Evolutionary conservation across 2,888 invertebrate genomes (phyloP), one percentile per base, ranked within the genome.

Genomic region (Eurois occulta): DNA sequence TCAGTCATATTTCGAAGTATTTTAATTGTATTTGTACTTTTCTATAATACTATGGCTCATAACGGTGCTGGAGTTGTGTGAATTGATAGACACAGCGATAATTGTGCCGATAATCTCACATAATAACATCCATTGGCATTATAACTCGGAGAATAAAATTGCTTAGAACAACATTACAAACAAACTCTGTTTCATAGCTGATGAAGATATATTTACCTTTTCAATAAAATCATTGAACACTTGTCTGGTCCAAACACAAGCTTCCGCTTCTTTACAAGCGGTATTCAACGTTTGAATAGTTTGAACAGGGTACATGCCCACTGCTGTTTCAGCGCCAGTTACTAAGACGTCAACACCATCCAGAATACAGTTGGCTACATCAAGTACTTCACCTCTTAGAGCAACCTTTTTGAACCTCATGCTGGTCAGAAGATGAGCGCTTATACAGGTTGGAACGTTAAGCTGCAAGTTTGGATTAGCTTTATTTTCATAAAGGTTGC

Each of bases 321-420:
- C 97, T 28, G 98, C 97, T 0, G 98, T 97, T 91, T 98, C 98
- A 68, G 98, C 98, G 1, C 97, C 97, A 67, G 98, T 94, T 94
- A 98, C 97, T 77, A 98, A 96, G 86, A 97, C 97, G 90, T 98
- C 98, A 68, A 97, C 97, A 32, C 98, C 98, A 88, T 98, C 98
- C 32, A 98, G 92, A 38, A 98, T 97, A 72, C 98, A 98, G 91
- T 98, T 98, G 62, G 98, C 97, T 13, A 98, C 97, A 87, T 98
- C 98, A 46, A 97, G 97, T 24, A 97, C 95, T 92, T 98, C 98
- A 3, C 98, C 97, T 90, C 98, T 94, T 2, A 95, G 89, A 1
- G 96, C 94, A 60, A 94, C 86, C 78, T 91, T 92, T 52, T 92
- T 93, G 21, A 84, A 86, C 18, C 94, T 90, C 96, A 96, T 96